Evolutionary conservation across 2,113 vertebrate genomes (phyloP).

Genomic region (Ochotona princeps): DNA sequence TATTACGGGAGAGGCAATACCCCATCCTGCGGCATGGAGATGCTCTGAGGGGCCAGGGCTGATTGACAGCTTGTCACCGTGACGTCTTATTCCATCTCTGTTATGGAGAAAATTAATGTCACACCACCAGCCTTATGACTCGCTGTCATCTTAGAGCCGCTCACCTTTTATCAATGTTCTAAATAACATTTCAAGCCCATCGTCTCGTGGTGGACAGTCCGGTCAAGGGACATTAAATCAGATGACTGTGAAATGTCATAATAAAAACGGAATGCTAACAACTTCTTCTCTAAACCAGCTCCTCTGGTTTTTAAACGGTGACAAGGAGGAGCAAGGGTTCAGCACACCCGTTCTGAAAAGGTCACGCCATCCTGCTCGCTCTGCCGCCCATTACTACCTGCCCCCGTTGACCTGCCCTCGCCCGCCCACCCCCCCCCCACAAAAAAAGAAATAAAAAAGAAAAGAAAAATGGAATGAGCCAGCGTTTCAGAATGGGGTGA

Average conservation of each 20-base stretch:
- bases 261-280: conserved; percentile 96
- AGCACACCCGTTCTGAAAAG: conserved; percentile 95
- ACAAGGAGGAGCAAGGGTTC: conserved; percentile 91
- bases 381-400: conserved; percentile 94
- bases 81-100: conserved; percentile 98
- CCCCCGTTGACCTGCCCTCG: conserved; percentile 83
- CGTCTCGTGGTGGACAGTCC: conserved; percentile 94
- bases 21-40: conserved; percentile 88
- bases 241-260: conserved; percentile 96
- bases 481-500: conserved; percentile 86
- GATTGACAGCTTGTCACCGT: conserved; percentile 97
- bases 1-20: conserved; percentile 91
- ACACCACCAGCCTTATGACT: conserved; percentile 95
- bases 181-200: conserved; percentile 97
- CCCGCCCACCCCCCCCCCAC: conserved; percentile 58
- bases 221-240: conserved; percentile 96
- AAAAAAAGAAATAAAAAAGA: background rate
- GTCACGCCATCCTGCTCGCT: conserved; percentile 92
- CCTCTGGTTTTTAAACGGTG: conserved; percentile 93
- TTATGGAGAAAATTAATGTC: conserved; percentile 99
- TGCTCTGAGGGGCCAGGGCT: conserved; percentile 90
- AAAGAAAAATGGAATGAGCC: conserved; percentile 85
- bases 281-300: conserved; percentile 91
- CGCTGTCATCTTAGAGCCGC: conserved; percentile 95
- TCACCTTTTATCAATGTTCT: conserved; percentile 98